These are phyloP conservation scores for Zelleria hepariella DNA, from an alignment of 2,888 invertebrate genomes.

Conservation along the genomic window DNA sequence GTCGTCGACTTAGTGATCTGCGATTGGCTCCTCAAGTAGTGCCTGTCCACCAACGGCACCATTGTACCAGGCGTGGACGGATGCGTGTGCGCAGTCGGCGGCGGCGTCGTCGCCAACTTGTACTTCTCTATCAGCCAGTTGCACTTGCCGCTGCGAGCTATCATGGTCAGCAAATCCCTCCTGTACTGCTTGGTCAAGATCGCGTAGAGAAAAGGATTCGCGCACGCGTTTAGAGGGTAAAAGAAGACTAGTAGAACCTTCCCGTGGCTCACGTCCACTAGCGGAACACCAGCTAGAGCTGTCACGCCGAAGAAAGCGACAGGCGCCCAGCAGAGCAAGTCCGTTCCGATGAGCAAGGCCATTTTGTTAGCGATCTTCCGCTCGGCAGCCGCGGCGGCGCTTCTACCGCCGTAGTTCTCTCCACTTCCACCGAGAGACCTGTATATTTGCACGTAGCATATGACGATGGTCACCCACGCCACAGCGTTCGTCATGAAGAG, in stretches of 20 bases:
- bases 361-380: conserved; percentile 90
- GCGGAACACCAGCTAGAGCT: conserved; percentile 85
- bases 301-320: conserved; percentile 91
- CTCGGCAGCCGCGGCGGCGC: conserved; percentile 74
- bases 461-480: conserved; percentile 86
- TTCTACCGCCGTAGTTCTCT: conserved; percentile 75
- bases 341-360: conserved; percentile 89
- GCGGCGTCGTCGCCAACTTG: conserved; percentile 53
- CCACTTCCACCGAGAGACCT: conserved; percentile 82
- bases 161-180: conserved; percentile 77
- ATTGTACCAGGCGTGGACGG: conserved; percentile 46
- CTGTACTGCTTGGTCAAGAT: conserved; percentile 91
- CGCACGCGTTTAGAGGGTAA: conserved; percentile 92
- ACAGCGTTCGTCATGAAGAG: conserved; percentile 83
- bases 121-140: conserved; percentile 55
- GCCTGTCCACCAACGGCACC: conserved; percentile 43
- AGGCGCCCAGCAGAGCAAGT: conserved; percentile 89
- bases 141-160: conserved; percentile 74
- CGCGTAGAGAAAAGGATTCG: conserved; percentile 93
- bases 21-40: conserved; percentile 40
- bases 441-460: conserved; percentile 90
- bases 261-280: conserved; percentile 86
- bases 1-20: conserved; percentile 29
- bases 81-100: conserved; percentile 56
- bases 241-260: conserved; percentile 90